Percentiles rank a stretch among this genome's conserved stretches.
Evolutionary conservation across 2,888 invertebrate species (phyloP).

Genomic region (Melieria crassipennis): DNA sequence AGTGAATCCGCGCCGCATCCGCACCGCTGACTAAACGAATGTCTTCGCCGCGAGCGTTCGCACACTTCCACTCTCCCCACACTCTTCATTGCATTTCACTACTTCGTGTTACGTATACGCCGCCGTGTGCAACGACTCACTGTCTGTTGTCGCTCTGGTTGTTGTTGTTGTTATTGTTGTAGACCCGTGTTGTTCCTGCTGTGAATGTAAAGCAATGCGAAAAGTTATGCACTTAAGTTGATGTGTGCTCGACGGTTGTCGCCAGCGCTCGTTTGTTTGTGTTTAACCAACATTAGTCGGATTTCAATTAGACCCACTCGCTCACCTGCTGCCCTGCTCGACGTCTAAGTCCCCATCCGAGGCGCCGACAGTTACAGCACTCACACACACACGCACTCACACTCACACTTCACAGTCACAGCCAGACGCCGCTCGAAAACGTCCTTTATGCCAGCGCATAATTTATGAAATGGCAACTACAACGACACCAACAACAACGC

Average conservation of each 20-base stretch:
- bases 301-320: neutral
- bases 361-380: neutral
- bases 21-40: no score
- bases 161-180: neutral
- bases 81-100: no score
- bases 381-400: no score
- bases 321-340: neutral
- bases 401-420: no score
- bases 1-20: no score
- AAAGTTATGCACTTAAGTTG: conserved; percentile 3
- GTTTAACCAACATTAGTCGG: conserved; percentile 1
- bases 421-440: no score
- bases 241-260: neutral
- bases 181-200: neutral
- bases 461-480: no score
- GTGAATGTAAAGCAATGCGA: neutral
- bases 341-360: neutral
- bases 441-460: no score
- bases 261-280: neutral
- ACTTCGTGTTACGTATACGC: no score
- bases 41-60: no score
- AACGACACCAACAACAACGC: no score
- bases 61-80: no score
- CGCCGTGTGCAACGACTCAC: neutral
- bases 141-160: neutral